phyloP scores from a whole-genome alignment of 2,797 vertebrate genomes.

The Sebastes matsubarae region DNA sequence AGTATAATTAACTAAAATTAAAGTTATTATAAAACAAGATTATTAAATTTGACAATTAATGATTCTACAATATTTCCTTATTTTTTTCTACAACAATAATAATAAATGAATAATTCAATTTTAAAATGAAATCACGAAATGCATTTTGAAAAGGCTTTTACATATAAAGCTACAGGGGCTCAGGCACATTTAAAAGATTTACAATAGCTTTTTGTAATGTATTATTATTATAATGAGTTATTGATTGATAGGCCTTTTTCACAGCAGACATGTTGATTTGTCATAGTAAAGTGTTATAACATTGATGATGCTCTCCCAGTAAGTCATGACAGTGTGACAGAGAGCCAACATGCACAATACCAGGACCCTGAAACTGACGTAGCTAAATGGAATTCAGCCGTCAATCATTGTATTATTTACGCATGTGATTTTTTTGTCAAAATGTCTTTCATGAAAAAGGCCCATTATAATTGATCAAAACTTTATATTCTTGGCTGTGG shows the following conservation, averaged over 20 bases:
- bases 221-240: too few relatives aligned
- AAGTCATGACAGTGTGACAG: not conserved
- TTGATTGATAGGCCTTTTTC: not conserved
- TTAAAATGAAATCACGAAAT: not conserved
- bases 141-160: not conserved
- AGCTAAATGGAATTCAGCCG: not conserved
- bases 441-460: not conserved
- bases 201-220: not conserved
- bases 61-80: not conserved
- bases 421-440: not conserved
- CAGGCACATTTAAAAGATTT: not conserved
- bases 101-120: not conserved
- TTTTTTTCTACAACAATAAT: not conserved
- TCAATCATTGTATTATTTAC: not conserved
- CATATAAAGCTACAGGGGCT: not conserved
- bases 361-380: not conserved
- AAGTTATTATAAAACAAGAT: not conserved
- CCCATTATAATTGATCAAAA: not conserved
- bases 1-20: not conserved
- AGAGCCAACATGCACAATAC: not conserved
- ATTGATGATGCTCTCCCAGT: not conserved
- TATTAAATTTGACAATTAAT: not conserved
- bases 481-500: not conserved
- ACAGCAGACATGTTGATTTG: not conserved
- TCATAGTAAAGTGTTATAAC: too few relatives aligned